phyloP scores from a whole-genome alignment of 2,797 vertebrate species.

The Toxotes lorentzi region DNA sequence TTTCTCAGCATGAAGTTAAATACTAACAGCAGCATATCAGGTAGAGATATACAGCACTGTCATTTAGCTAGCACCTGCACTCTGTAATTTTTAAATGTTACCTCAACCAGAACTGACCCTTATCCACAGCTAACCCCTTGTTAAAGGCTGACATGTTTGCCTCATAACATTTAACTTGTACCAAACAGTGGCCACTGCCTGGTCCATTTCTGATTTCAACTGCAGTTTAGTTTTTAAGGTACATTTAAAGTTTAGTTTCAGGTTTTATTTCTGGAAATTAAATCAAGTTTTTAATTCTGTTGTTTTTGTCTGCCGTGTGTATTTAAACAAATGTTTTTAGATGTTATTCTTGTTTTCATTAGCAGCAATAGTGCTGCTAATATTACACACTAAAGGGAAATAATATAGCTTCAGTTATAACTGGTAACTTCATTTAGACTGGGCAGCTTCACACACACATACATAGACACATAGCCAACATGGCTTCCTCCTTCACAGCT shows the following conservation, averaged over 20 bases:
- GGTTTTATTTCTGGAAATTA: not conserved
- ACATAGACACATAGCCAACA: no score
- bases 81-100: constrained; percentile 1
- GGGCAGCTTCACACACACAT: not conserved
- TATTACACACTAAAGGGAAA: not conserved
- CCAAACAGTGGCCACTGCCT: not conserved
- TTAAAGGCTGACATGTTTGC: not conserved
- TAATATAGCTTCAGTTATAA: not conserved
- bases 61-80: not conserved
- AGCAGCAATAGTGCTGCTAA: not conserved
- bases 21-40: not conserved
- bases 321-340: not conserved
- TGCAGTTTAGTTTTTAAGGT: not conserved
- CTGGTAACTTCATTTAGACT: no score
- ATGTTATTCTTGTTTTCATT: not conserved
- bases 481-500: not conserved
- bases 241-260: not conserved
- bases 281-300: not conserved
- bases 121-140: not conserved
- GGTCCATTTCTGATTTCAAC: not conserved
- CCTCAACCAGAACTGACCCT: not conserved
- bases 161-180: not conserved
- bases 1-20: constrained; percentile 29
- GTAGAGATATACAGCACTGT: not conserved
- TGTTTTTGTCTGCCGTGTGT: not conserved